Conservation (phyloP, 2,888 invertebrate genomes). For the Tricholauxania praeusta region DNA sequence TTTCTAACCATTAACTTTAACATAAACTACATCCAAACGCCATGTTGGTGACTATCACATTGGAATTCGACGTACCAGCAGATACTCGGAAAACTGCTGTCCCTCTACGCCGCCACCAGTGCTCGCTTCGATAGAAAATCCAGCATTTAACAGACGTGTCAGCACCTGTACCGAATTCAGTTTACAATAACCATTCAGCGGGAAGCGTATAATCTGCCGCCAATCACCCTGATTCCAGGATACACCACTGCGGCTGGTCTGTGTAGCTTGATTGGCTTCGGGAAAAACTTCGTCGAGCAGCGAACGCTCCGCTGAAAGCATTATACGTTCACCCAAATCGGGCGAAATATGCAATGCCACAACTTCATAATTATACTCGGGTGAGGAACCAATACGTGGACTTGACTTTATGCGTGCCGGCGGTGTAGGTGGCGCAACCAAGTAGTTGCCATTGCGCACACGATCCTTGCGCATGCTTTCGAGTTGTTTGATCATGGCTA, state of each 20-base stretch:
- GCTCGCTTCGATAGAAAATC: conserved; percentile 83
- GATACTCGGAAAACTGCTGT: conserved; percentile 90
- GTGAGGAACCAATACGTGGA: conserved; percentile 56
- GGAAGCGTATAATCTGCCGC: conserved; percentile 86
- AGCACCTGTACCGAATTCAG: conserved; percentile 89
- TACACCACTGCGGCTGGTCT: conserved; percentile 83
- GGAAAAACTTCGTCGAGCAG: conserved; percentile 83
- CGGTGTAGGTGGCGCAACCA: conserved; percentile 67
- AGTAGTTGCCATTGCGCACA: conserved; percentile 72
- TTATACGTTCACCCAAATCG: conserved; percentile 78
- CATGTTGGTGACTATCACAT: conserved; percentile 64
- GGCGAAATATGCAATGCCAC: conserved; percentile 82
- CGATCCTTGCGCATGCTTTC: conserved; percentile 80
- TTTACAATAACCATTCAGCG: conserved; percentile 90
- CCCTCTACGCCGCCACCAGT: conserved; percentile 90
- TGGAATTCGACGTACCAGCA: conserved; percentile 76
- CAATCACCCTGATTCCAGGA: conserved; percentile 87
- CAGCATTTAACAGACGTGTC: conserved; percentile 82
- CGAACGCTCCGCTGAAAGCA: conserved; percentile 83
- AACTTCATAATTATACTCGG: conserved; percentile 76
- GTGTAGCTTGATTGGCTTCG: conserved; percentile 80
- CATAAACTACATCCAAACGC: conserved; percentile 41
- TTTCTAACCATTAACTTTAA: conserved; percentile 42
- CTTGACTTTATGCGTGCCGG: conserved; percentile 61
- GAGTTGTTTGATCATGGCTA: conserved; percentile 80